phyloP scores from a whole-genome alignment of 2,888 invertebrate species.

The Bedellia somnulentella region DNA sequence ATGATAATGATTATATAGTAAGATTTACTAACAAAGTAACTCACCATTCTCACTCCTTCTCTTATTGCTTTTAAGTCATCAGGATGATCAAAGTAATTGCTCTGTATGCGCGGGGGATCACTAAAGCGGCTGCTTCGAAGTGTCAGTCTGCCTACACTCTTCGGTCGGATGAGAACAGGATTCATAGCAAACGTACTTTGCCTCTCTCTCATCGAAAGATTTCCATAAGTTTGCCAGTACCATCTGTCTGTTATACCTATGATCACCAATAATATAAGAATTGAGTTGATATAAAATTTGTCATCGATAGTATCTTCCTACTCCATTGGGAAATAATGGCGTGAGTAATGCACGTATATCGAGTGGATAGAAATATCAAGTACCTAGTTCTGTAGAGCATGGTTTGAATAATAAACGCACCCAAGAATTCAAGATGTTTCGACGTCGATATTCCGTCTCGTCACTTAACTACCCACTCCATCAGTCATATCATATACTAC shows the following conservation, averaged over 20 bases:
- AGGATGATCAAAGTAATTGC: slow-evolving; percentile 77
- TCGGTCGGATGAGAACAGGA: slow-evolving; percentile 73
- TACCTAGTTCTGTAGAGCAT: too few relatives aligned
- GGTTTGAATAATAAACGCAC: too few relatives aligned
- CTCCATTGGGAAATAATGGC: too few relatives aligned
- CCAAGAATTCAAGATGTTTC: too few relatives aligned
- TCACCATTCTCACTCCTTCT: slow-evolving; percentile 73
- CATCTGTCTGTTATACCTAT: slow-evolving; percentile 64
- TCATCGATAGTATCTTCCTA: too few relatives aligned
- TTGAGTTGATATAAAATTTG: too few relatives aligned
- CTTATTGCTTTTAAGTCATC: slow-evolving; percentile 74
- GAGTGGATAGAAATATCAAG: too few relatives aligned
- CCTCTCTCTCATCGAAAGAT: slow-evolving; percentile 30
- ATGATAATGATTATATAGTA: too few relatives aligned
- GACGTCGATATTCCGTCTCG: too few relatives aligned
- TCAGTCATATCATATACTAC: too few relatives aligned
- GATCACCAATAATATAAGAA: slow-evolving; percentile 14
- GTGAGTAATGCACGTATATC: neutral
- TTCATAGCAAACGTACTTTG: slow-evolving; percentile 69
- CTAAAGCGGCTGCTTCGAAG: slow-evolving; percentile 72
- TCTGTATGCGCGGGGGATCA: slow-evolving; percentile 75
- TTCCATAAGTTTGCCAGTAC: slow-evolving; percentile 56
- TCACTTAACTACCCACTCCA: too few relatives aligned
- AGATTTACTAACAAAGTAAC: too few relatives aligned
- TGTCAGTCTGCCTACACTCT: slow-evolving; percentile 71